phyloP scores from a whole-genome alignment of 2,113 vertebrate genomes.

The Sinocyclocheilus anophthalmus region DNA sequence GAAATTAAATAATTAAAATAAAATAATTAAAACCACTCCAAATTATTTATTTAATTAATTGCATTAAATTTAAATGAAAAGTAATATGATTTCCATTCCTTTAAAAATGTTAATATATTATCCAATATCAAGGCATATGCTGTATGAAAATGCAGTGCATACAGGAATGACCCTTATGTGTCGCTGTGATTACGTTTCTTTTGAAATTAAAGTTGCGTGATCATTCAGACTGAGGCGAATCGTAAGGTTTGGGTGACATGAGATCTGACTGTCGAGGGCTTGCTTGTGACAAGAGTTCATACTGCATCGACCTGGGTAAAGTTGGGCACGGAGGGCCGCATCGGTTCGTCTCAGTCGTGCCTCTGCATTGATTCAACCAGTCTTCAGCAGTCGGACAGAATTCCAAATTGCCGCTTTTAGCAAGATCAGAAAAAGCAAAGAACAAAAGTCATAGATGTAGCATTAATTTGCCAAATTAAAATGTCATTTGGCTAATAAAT shows the following conservation, averaged over 20 bases:
- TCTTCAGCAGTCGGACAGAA: neutral
- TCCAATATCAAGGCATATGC: neutral
- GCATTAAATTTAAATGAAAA: neutral
- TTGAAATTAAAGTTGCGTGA: neutral
- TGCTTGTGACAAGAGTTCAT: neutral
- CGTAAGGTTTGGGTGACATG: neutral
- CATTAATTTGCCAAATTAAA: slow-evolving; percentile 27
- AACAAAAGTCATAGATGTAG: slow-evolving; percentile 13
- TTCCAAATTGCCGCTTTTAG: slow-evolving; percentile 22
- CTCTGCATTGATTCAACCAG: slow-evolving; percentile 27
- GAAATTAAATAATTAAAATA: neutral
- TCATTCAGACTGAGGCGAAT: neutral
- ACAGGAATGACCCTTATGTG: neutral
- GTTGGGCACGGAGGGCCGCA: neutral
- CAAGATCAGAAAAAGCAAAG: neutral
- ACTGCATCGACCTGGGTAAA: neutral
- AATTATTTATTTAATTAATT: neutral
- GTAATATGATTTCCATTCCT: neutral
- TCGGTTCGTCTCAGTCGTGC: neutral
- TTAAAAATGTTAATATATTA: neutral
- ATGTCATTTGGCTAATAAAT: slow-evolving; percentile 28
- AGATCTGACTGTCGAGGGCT: neutral
- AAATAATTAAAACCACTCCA: neutral
- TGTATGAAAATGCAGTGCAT: neutral
- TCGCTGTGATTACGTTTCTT: neutral